phyloP scores from a whole-genome alignment of 2,113 vertebrate genomes.

The Bambusicola thoracicus region DNA sequence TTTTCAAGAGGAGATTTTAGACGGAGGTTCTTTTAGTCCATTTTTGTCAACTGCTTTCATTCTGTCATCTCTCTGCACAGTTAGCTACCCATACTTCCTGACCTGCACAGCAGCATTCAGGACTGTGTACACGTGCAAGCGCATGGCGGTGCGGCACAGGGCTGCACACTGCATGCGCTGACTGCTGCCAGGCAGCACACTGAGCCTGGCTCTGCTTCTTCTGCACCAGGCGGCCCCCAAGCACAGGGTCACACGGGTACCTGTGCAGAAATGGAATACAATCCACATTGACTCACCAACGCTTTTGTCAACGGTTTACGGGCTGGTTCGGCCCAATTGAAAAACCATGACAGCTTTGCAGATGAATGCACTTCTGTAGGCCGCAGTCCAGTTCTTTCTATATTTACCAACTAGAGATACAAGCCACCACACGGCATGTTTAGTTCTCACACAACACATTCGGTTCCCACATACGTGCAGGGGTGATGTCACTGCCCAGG shows the following conservation, averaged over 20 bases:
- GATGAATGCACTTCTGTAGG: rapidly evolving
- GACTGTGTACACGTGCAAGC: rapidly evolving
- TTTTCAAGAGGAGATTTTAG: background rate
- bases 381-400: rapidly evolving
- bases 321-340: too few species aligned
- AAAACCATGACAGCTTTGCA: too few species aligned
- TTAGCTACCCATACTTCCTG: background rate
- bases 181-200: background rate
- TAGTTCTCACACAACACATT: too few species aligned
- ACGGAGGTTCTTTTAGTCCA: background rate
- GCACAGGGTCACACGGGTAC: rapidly evolving
- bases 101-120: rapidly evolving
- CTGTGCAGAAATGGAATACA: background rate
- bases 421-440: background rate
- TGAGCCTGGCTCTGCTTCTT: background rate
- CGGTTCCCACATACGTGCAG: rapidly evolving
- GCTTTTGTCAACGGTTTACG: too few species aligned
- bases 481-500: background rate
- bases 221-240: background rate
- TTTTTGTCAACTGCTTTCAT: background rate
- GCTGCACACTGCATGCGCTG: background rate
- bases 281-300: background rate
- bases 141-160: background rate
- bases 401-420: background rate
- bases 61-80: background rate